Percentiles rank a stretch among this genome's conserved stretches.
phyloP scores from a whole-genome alignment of 2,797 vertebrate species.

The Nannoperca australis region DNA sequence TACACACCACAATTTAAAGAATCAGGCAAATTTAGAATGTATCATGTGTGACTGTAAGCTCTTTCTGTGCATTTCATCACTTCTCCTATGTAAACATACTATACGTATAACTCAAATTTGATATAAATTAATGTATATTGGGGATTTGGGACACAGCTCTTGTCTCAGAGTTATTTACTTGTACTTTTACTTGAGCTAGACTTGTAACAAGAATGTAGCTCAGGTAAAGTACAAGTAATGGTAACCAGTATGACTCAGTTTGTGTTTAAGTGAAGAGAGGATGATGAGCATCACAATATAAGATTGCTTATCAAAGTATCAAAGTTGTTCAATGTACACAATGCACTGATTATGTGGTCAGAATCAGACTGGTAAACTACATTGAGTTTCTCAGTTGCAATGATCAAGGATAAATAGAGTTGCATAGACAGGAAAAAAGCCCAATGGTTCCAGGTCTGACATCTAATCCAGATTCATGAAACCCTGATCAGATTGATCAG shows the following conservation, averaged over 20 bases:
- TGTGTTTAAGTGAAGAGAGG: slow-evolving; percentile 7
- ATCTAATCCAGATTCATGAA: slow-evolving; percentile 4
- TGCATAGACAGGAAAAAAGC: background rate
- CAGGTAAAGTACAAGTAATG: slow-evolving; percentile 1
- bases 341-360: background rate
- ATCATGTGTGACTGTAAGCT: background rate
- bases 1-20: background rate
- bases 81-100: background rate
- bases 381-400: background rate
- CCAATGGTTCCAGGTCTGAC: background rate
- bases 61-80: background rate
- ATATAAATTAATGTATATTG: background rate
- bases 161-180: background rate
- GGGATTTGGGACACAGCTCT: background rate
- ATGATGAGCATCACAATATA: background rate
- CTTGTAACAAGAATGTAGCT: background rate
- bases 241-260: slow-evolving; percentile 11
- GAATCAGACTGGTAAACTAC: background rate
- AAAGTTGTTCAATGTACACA: slow-evolving; percentile 10
- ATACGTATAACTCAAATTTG: background rate
- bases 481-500: background rate
- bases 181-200: slow-evolving; percentile 6
- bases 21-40: background rate
- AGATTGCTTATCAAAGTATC: background rate
- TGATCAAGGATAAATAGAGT: background rate